Evolutionary conservation across 2,797 vertebrate genomes (phyloP), one percentile per base, ranked within the genome.

Genomic region (Gephyroberyx darwinii): DNA sequence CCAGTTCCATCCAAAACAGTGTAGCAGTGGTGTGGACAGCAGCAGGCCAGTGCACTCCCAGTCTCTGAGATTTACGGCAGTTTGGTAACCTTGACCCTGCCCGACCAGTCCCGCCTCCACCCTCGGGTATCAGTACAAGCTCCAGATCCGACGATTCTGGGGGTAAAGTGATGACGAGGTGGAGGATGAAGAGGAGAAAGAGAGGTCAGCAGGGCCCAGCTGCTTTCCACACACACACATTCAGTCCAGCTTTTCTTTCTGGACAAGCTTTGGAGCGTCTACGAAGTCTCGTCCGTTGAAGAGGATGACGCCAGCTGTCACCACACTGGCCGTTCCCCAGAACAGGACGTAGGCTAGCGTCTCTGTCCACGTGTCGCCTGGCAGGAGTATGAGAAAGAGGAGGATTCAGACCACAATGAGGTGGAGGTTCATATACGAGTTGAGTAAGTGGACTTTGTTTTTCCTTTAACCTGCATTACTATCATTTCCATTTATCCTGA

Each of bases 231-330:
- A 98, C 93, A 90, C 94, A 95, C 96, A 97, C 92, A 95, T 96
- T 99, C 97, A 99, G 95, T 99, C 97, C 95, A 97, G 95, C 94
- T 99, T 98, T 92, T 98, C 97, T 71, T 98, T 99, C 91, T 98
- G 97, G 56, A 98, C 96, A 77, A 99, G 88, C 88, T 90, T 95
- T 51, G 97, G 97, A 4, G 96, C 94, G 73, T 98, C 97, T 1
- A 99, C 96, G 78, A 99, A 98, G 92, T 99, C 97, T 50, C 94
- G 95, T 69, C 97, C 96, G 0, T 99, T 98, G 83, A 96, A 99
- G 73, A 99, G 93, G 89, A 99, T 98, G 70, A 98, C 94, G 6
- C 96, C 95, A 0, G 90, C 95, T 0, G 97, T 99, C 82, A 95
- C 95, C 54, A 95, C 91, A 43, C 97, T 97, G 79, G 97, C 95